Conservation (phyloP, 2,113 vertebrate species). For the Cyprichromis sp. region DNA sequence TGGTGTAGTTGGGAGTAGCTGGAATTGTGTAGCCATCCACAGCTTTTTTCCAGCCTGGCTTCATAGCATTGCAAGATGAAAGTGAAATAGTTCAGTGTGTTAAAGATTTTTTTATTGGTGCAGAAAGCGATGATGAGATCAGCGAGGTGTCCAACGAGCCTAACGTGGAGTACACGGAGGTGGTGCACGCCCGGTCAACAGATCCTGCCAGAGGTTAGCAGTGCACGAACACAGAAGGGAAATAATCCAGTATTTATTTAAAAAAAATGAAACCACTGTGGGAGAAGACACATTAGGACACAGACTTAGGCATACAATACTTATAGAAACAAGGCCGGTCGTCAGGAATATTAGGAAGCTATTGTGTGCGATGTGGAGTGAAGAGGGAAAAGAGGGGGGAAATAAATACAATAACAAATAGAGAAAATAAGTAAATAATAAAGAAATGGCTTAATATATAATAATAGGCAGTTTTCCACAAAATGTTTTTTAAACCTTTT, state of each 20-base stretch:
- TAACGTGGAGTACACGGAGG: constrained; percentile 73
- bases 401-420: not conserved
- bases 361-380: not conserved
- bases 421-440: not conserved
- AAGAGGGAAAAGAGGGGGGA: fast-evolving
- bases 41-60: not conserved
- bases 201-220: constrained; percentile 53
- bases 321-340: not conserved
- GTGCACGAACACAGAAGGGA: not conserved
- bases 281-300: not conserved
- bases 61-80: not conserved
- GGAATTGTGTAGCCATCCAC: not conserved
- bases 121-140: constrained; percentile 47
- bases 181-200: constrained; percentile 55
- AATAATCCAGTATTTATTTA: fast-evolving
- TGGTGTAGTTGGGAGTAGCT: not conserved
- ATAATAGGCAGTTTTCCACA: not conserved
- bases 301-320: not conserved
- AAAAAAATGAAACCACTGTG: not conserved
- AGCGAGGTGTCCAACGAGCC: constrained; percentile 39
- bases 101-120: not conserved
- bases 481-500: not conserved
- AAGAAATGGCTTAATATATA: not conserved
- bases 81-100: not conserved
- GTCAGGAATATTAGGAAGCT: not conserved